phyloP scores from a whole-genome alignment of 2,888 invertebrate genomes.

The Plemyria rubiginata region DNA sequence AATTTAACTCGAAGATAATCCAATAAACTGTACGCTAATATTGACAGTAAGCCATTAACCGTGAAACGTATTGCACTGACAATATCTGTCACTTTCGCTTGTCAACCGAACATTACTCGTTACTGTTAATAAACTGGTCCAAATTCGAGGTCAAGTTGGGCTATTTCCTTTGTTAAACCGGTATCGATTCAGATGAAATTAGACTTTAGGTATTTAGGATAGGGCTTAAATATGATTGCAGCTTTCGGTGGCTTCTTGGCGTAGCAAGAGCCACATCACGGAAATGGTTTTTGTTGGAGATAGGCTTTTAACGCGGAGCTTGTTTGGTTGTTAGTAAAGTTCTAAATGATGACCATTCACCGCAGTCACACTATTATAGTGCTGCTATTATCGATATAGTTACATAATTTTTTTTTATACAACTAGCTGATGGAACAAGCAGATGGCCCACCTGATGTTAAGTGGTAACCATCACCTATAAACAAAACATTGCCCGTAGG shows the following conservation, averaged over 20 bases:
- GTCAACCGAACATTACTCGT: constrained; percentile 33
- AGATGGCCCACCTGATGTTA: no score
- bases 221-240: constrained; percentile 31
- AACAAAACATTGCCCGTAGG: no score
- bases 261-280: constrained; percentile 30
- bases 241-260: constrained; percentile 24
- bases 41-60: constrained; percentile 32
- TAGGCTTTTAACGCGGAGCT: constrained; percentile 18
- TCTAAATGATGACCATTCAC: no score
- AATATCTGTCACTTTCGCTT: constrained; percentile 41
- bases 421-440: no score
- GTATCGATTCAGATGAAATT: constrained; percentile 18
- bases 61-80: constrained; percentile 36
- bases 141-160: constrained; percentile 61
- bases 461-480: no score
- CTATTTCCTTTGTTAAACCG: constrained; percentile 42
- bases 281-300: constrained; percentile 37
- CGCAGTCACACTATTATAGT: no score
- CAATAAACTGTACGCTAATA: constrained; percentile 36
- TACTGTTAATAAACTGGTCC: constrained; percentile 42
- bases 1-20: constrained; percentile 25
- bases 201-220: constrained; percentile 28
- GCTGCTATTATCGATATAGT: no score
- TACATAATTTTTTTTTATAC: no score
- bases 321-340: no score